These are phyloP conservation scores for Hofmannophila pseudospretella DNA, from an alignment of 2,888 invertebrate genomes.

Conservation along the genomic window DNA sequence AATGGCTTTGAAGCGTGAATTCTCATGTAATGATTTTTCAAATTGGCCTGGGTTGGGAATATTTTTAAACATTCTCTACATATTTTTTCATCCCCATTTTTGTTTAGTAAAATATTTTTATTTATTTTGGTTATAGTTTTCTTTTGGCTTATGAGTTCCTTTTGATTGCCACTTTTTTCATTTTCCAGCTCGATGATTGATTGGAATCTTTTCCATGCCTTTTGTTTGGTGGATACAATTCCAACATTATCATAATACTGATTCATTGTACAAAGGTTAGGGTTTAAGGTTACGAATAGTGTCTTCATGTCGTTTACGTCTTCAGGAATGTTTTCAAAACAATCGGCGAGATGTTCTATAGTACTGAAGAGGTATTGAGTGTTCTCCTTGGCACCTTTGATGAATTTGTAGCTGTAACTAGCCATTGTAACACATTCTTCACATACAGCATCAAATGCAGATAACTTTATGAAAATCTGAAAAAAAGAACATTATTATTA, in stretches of 20 bases:
- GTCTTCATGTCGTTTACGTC: constrained; percentile 26
- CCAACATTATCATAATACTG: constrained; percentile 36
- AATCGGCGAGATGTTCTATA: constrained; percentile 29
- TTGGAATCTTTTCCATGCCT: constrained; percentile 31
- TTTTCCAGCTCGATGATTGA: constrained; percentile 14
- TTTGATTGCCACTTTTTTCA: constrained; percentile 12
- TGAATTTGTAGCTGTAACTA: constrained; percentile 41
- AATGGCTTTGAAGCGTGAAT: constrained; percentile 46
- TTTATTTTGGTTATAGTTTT: too few relatives aligned
- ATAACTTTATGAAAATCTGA: constrained; percentile 38
- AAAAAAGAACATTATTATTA: too few relatives aligned
- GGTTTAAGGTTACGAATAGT: constrained; percentile 40
- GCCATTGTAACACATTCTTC: constrained; percentile 35
- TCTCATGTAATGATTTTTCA: constrained; percentile 45
- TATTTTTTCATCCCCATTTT: background rate
- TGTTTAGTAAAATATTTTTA: too few relatives aligned
- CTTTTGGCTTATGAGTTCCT: too few relatives aligned
- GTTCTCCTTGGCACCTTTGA: constrained; percentile 32
- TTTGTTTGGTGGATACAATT: constrained; percentile 14
- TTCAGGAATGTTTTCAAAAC: constrained; percentile 25
- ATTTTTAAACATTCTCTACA: constrained; percentile 46
- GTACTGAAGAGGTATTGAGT: constrained; percentile 27
- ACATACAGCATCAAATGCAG: constrained; percentile 39
- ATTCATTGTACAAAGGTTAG: constrained; percentile 31
- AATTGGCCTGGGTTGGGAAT: constrained; percentile 32